These are phyloP conservation scores for Nomada flava DNA, from an alignment of 2,888 invertebrate genomes.

Conservation along the genomic window DNA sequence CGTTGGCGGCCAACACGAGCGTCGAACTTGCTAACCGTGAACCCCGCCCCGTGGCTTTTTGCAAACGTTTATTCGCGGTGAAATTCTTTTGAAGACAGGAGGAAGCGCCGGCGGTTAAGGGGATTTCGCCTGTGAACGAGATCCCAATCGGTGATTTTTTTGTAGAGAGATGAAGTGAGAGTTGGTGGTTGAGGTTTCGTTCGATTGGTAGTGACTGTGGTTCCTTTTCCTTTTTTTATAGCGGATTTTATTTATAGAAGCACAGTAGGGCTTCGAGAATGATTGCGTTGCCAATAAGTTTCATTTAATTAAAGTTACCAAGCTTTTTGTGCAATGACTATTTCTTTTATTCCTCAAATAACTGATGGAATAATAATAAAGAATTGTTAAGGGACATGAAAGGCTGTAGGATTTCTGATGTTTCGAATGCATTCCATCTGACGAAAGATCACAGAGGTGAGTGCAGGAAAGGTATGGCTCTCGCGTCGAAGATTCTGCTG, in stretches of 20 bases:
- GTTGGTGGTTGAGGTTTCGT: no score
- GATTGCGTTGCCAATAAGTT: no score
- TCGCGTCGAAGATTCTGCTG: not conserved
- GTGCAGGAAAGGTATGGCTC: not conserved
- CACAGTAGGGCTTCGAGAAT: no score
- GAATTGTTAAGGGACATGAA: not conserved
- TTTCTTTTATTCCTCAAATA: no score
- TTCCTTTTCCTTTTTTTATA: no score
- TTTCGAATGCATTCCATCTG: not conserved
- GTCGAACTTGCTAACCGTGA: conserved; percentile 24
- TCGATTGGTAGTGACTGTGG: no score
- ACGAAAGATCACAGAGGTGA: not conserved
- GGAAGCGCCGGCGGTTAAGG: not conserved
- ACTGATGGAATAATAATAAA: not conserved
- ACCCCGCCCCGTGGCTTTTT: not conserved
- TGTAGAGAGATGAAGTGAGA: not conserved
- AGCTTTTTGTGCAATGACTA: not conserved
- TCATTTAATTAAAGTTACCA: no score
- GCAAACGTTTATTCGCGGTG: not conserved
- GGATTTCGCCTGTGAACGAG: not conserved
- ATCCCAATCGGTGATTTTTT: not conserved
- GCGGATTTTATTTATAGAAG: no score
- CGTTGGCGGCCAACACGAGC: conserved; percentile 9
- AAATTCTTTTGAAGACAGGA: not conserved
- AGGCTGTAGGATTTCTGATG: not conserved